A percentile compares a stretch with the other conserved stretches of the same genome.
These are phyloP conservation scores for Poeciliopsis turrubarensis DNA, from an alignment of 2,113 vertebrate species.

Conservation along the genomic window DNA sequence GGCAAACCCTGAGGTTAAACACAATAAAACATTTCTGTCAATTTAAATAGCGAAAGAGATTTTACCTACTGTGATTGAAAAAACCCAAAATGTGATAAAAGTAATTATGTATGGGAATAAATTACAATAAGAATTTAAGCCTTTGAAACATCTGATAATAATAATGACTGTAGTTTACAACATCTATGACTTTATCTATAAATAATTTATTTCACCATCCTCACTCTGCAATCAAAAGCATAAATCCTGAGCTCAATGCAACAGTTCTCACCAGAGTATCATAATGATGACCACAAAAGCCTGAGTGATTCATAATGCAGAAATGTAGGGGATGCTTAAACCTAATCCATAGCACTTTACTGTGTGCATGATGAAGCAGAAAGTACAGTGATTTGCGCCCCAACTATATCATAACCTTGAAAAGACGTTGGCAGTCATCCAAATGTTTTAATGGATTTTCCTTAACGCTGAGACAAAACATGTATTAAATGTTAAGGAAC, in stretches of 20 bases:
- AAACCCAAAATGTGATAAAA: background rate
- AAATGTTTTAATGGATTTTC: conserved; percentile 31
- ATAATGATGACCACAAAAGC: conserved; percentile 22
- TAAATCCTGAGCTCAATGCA: conserved; percentile 19
- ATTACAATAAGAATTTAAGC: background rate
- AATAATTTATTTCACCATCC: conserved; percentile 20
- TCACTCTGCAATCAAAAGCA: conserved; percentile 21
- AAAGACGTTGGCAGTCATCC: background rate
- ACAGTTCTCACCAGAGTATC: conserved; percentile 7
- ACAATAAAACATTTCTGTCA: conserved; percentile 42
- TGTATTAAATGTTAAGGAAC: conserved; percentile 25
- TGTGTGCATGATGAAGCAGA: conserved; percentile 23
- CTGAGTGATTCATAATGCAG: conserved; percentile 40
- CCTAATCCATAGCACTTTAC: conserved; percentile 57
- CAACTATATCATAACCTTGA: conserved; percentile 22
- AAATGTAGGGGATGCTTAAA: conserved; percentile 68
- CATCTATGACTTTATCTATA: conserved; percentile 19
- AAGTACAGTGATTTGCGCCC: background rate
- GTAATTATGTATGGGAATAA: background rate
- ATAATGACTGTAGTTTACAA: conserved; percentile 13
- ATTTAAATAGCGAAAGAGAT: conserved; percentile 3
- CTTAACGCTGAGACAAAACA: conserved; percentile 12
- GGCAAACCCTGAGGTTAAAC: conserved; percentile 89
- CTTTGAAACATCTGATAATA: conserved; percentile 4
- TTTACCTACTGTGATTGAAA: background rate